Base-by-base conservation (phyloP, 2,888 invertebrate species). In the Cerceris rybyensis region DNA sequence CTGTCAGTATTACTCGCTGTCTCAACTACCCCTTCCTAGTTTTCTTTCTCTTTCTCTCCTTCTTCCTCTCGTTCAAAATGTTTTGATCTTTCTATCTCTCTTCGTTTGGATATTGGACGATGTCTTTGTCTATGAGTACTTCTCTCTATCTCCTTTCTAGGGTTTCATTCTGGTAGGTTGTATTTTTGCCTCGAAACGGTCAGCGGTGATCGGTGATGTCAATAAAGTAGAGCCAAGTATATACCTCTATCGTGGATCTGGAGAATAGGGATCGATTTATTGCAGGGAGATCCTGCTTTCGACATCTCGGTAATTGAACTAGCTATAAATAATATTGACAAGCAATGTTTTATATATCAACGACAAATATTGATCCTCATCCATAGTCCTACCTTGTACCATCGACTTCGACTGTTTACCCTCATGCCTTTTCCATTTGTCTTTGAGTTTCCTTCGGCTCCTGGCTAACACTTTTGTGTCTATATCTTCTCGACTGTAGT, bases 21-120 rank as follows among this genome's bases (percentile, higher is more conserved):
- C 59, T n/a, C 42, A 46, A 46, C 55, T 14, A 50, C n/a, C 17
- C 60, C 61, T 71, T 66, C 61, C 63, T 69, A 16, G 43, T 55
- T 41, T 49, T 52, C 16, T 75, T 28, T 64, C 67, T 63, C 50
- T 55, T 63, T 41, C 13, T 68, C 61, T 70, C 54, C 7, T 39
- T 28, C 55, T n/a, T 11, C 43, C 14, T 60, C 14, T 16, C 42
- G 39, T 41, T 9, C 39, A 46, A 16, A 13, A 13, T 55, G 50
- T 50, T 4, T 16, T 60, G 41, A n/a, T 70, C 17, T 16, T 16
- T 59, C 59, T 0, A 2, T 7, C 41, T 7, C 11, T 14, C 55
- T 67, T 28, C 2, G 14, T 28, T 28, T 28, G 28, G 1, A 28
- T 4, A 28, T 28, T 4, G 28, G 2, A 28, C 28, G 28, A 46